Conservation (phyloP, 2,797 vertebrate species). For the Helostoma temminkii region DNA sequence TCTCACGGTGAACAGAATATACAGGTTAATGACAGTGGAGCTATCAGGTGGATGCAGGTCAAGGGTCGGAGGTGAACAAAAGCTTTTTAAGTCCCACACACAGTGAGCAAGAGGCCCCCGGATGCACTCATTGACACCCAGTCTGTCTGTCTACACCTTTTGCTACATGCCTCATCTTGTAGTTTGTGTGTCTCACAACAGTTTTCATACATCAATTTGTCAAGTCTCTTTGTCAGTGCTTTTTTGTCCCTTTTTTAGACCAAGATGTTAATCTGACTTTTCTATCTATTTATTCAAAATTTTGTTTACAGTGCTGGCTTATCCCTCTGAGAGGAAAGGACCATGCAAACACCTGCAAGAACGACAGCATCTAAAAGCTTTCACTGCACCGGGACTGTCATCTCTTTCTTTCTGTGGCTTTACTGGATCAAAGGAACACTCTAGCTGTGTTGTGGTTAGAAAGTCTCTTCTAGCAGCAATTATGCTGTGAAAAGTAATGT, state of each 20-base stretch:
- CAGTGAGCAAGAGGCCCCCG: slow-evolving; percentile 47
- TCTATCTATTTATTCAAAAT: slow-evolving; percentile 40
- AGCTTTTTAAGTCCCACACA: slow-evolving; percentile 66
- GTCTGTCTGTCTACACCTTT: slow-evolving; percentile 41
- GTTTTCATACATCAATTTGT: slow-evolving; percentile 37
- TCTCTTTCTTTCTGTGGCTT: slow-evolving; percentile 66
- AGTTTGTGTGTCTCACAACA: slow-evolving; percentile 23
- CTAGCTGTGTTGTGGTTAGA: slow-evolving; percentile 50
- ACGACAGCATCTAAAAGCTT: slow-evolving; percentile 80
- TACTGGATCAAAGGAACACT: slow-evolving; percentile 74
- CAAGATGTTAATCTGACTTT: slow-evolving; percentile 26
- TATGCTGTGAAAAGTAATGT: slow-evolving; percentile 35
- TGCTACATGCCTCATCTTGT: slow-evolving; percentile 16
- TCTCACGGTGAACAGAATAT: slow-evolving; percentile 65
- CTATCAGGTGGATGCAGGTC: slow-evolving; percentile 73
- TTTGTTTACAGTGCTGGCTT: slow-evolving; percentile 46
- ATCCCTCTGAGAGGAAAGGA: slow-evolving; percentile 46
- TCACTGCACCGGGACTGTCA: slow-evolving; percentile 67
- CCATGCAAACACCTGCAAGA: slow-evolving; percentile 77
- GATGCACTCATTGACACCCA: slow-evolving; percentile 38
- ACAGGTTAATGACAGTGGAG: slow-evolving; percentile 52
- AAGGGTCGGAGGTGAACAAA: slow-evolving; percentile 79
- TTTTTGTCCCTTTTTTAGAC: slow-evolving; percentile 38
- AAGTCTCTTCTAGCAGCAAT: slow-evolving; percentile 60
- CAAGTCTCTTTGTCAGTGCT: slow-evolving; percentile 19